A percentile compares a stretch with the other conserved stretches of the same genome.
phyloP scores from a whole-genome alignment of 2,888 invertebrate species.

The Muscina levida region DNA sequence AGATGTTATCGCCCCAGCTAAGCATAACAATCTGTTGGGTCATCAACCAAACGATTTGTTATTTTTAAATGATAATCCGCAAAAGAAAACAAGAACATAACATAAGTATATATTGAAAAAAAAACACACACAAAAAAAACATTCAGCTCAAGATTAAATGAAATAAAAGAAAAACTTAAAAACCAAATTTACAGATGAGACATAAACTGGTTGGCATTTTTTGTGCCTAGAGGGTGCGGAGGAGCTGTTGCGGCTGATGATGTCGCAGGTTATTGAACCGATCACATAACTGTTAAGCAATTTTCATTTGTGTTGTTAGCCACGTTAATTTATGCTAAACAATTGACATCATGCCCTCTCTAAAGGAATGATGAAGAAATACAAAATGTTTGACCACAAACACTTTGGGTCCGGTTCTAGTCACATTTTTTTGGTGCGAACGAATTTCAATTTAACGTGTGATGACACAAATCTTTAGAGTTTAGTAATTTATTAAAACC shows the following conservation, averaged over 20 bases:
- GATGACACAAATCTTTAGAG: not conserved
- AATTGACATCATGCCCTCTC: constrained; percentile 40
- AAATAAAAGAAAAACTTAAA: not conserved
- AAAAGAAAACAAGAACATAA: not conserved
- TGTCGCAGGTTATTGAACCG: constrained; percentile 43
- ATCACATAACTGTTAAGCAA: constrained; percentile 41
- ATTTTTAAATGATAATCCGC: too few species aligned
- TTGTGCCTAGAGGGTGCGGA: too few species aligned
- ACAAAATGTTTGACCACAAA: too few species aligned
- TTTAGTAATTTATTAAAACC: constrained; percentile 4
- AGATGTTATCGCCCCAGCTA: not conserved
- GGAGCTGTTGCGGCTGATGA: not conserved
- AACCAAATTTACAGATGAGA: not conserved
- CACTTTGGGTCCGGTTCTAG: too few species aligned
- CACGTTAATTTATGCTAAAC: constrained; percentile 47
- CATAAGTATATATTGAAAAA: not conserved
- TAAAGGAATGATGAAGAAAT: constrained; percentile 3
- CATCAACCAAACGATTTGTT: not conserved
- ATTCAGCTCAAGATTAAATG: not conserved
- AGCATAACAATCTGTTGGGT: too few species aligned
- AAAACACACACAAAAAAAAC: not conserved
- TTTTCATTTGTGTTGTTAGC: constrained; percentile 38
- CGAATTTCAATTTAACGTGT: too few species aligned
- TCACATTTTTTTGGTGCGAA: too few species aligned
- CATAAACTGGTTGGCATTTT: constrained; percentile 15